Evolutionary conservation across 1,140 invertebrate species (phyloP), one percentile per base, ranked within the genome.

Genomic region (Bradynema listronoti): DNA sequence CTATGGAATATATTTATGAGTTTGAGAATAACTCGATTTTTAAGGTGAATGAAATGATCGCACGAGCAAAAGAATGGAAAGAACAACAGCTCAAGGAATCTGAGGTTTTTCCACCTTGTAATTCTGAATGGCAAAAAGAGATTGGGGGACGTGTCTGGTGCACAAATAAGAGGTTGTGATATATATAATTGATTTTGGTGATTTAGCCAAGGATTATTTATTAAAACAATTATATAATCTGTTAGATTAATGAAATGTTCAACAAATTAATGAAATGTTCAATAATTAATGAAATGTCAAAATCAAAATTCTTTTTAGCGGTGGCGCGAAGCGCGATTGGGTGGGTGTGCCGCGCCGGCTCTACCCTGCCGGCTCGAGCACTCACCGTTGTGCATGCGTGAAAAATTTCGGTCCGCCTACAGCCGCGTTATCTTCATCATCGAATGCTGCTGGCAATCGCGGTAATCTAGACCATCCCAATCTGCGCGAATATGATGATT

Each of bases 71-170:
- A 67, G 59, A 79, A 46, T 80, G 82, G 19, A 85, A 87, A 77
- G 75, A 81, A 33, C 70, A 81, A 27, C 82, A 86, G 63, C 56
- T 76, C 7, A 78, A 86, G 66, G 84, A 87, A 61, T 80, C 80
- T 62, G 61, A 80, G 33, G 82, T 83, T 60, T 95, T 87, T 81
- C 93, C 92, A 16, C 87, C 88, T 9, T 97, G 92, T 78, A 96
- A 97, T 80, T 83, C 89, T 36, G 88, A 92, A 80, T 96, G 89
- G 88, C 85, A 82, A 72, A 80, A 83, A 65, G 83, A 85, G 16
- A 82, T 73, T 45, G 89, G 88, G 11, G 86, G 85, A 33, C 81
- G 83, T 75, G 85, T 96, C 11, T 96, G 91, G 91, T 97, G 92
- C 78, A 86, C 88, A 16, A 84, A 82, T 54, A 83, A 83, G 70